Conservation (phyloP, 2,113 vertebrate species). For the Capreolus pygargus region DNA sequence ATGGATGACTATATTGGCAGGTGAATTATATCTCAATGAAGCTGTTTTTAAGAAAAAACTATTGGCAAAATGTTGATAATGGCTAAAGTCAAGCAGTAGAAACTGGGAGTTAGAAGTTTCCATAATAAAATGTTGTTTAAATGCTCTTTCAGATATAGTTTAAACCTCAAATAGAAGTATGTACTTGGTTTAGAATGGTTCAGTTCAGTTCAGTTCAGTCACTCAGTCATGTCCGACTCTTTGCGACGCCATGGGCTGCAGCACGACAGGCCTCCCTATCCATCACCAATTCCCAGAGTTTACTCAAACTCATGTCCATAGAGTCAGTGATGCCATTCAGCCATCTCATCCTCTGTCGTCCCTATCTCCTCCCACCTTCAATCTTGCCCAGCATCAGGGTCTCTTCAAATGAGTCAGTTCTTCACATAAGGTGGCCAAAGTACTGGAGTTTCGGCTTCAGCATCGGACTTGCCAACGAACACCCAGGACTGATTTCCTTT, state of each 20-base stretch:
- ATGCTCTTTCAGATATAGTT: neutral
- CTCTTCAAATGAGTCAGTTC: neutral
- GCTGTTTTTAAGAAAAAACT: neutral
- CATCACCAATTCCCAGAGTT: neutral
- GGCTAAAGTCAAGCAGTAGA: neutral
- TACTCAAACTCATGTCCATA: neutral
- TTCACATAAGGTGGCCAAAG: neutral
- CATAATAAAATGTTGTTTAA: slow-evolving; percentile 11
- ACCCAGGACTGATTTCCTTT: neutral
- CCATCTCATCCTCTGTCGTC: neutral
- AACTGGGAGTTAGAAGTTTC: neutral
- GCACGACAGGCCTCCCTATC: neutral
- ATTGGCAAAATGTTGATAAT: neutral
- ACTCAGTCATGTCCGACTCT: neutral
- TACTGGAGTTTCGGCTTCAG: neutral
- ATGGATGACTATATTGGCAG: neutral
- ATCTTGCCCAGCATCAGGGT: neutral
- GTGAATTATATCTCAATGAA: neutral
- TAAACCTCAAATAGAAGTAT: neutral
- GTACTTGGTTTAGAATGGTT: neutral
- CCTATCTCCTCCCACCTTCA: neutral
- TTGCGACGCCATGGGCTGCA: neutral
- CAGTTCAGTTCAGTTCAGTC: neutral
- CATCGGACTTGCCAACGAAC: neutral
- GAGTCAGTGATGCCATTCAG: neutral